phyloP scores from a whole-genome alignment of 2,797 vertebrate genomes.

The Bucorvus abyssinicus region DNA sequence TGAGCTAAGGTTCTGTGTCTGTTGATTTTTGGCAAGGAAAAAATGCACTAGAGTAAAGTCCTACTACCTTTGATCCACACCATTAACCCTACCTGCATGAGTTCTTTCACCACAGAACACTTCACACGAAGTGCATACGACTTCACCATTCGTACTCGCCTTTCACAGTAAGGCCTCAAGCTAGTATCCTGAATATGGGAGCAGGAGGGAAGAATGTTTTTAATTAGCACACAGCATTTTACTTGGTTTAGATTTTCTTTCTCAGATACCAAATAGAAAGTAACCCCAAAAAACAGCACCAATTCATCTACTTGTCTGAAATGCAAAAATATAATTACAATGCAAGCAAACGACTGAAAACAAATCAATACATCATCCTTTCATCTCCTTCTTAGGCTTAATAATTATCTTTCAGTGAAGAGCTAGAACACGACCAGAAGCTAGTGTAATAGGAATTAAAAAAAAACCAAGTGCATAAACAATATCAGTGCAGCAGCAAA shows the following conservation, averaged over 20 bases:
- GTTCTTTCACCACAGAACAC: slow-evolving; percentile 37
- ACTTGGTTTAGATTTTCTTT: slow-evolving; percentile 58
- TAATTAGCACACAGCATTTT: slow-evolving; percentile 60
- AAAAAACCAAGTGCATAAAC: slow-evolving; percentile 72
- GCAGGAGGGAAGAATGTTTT: slow-evolving; percentile 45
- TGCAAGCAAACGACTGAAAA: slow-evolving; percentile 59
- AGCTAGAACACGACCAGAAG: slow-evolving; percentile 65
- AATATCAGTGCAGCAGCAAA: slow-evolving; percentile 75
- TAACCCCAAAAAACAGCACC: slow-evolving; percentile 71
- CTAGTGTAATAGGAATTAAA: slow-evolving; percentile 63
- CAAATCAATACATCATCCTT: slow-evolving; percentile 60
- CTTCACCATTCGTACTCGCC: slow-evolving; percentile 11
- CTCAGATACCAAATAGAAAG: slow-evolving; percentile 43
- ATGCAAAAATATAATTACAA: slow-evolving; percentile 38
- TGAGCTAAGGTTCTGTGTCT: slow-evolving; percentile 75
- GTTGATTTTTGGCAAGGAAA: slow-evolving; percentile 70
- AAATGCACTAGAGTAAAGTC: slow-evolving; percentile 59
- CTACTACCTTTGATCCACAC: slow-evolving; percentile 44
- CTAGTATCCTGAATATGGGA: slow-evolving; percentile 69
- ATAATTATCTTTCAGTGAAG: slow-evolving; percentile 69
- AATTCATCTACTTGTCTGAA: slow-evolving; percentile 58
- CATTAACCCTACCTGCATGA: slow-evolving; percentile 43
- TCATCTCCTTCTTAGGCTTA: slow-evolving; percentile 68
- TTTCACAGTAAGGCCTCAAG: slow-evolving; percentile 65
- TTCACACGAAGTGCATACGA: background rate